phyloP scores from a whole-genome alignment of 2,113 vertebrate species.

The Epinephelus moara region DNA sequence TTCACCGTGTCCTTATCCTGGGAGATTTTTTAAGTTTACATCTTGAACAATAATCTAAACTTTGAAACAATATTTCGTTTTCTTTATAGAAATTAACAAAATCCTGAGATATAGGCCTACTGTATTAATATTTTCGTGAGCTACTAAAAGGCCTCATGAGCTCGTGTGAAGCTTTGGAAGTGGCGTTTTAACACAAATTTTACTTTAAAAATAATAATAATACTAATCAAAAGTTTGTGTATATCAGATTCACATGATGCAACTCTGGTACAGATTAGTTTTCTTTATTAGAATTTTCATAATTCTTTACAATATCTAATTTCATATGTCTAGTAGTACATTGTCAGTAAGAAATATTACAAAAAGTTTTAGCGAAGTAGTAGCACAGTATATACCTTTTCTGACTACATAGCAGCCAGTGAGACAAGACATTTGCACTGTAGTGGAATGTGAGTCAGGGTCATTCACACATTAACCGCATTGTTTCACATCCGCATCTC shows the following conservation, averaged over 20 bases:
- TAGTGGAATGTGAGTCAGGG: slow-evolving; percentile 44
- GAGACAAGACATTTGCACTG: slow-evolving; percentile 42
- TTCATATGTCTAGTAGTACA: slow-evolving; percentile 7
- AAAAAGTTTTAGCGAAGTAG: slow-evolving; percentile 37
- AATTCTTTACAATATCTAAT: background rate
- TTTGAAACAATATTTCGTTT: too few species aligned
- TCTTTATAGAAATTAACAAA: too few species aligned
- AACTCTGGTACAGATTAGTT: slow-evolving; percentile 15
- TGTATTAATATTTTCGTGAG: too few species aligned
- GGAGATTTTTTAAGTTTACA: too few species aligned
- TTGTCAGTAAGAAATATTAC: slow-evolving; percentile 45
- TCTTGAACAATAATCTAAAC: too few species aligned
- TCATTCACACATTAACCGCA: slow-evolving; percentile 21
- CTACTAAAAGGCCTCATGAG: too few species aligned
- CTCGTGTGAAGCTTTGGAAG: too few species aligned
- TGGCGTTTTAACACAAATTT: background rate
- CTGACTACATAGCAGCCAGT: slow-evolving; percentile 78
- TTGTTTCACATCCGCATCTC: slow-evolving; percentile 9
- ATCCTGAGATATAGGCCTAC: too few species aligned
- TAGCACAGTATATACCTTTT: slow-evolving; percentile 31
- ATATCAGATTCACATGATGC: background rate
- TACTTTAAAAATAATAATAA: too few species aligned
- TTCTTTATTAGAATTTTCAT: slow-evolving; percentile 63
- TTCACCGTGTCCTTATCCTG: too few species aligned
- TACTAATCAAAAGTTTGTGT: background rate